Evolutionary conservation across 2,797 vertebrate species (phyloP).

Genomic region (Benthosema pterotum): DNA sequence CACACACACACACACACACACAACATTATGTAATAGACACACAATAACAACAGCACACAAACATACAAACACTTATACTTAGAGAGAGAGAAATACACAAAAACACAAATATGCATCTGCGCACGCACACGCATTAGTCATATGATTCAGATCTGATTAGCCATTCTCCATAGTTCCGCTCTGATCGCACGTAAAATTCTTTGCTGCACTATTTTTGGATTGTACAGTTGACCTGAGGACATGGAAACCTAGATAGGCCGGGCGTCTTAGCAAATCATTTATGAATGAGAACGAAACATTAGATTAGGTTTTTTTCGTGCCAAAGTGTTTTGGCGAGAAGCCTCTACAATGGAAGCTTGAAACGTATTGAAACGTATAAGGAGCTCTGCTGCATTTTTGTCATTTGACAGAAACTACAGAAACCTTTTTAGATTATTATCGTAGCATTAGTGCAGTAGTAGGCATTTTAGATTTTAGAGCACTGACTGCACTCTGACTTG

Average conservation of each 20-base stretch:
- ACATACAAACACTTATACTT: neutral
- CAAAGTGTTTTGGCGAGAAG: slow-evolving; percentile 2
- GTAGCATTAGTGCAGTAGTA: slow-evolving; percentile 54
- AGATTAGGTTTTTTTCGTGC: slow-evolving; percentile 22
- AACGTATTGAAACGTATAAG: neutral
- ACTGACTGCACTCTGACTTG: slow-evolving; percentile 66
- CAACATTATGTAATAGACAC: no score
- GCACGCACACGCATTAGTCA: neutral
- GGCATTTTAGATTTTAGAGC: slow-evolving; percentile 57
- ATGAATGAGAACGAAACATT: slow-evolving; percentile 29
- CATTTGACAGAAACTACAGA: slow-evolving; percentile 35
- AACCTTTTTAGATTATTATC: slow-evolving; percentile 31
- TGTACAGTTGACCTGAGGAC: slow-evolving; percentile 20
- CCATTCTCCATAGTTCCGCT: slow-evolving; percentile 3
- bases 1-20: neutral
- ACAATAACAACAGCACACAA: no score
- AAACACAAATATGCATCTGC: neutral
- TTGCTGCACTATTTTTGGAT: slow-evolving; percentile 16
- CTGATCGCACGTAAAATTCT: slow-evolving; percentile 17
- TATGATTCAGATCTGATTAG: slow-evolving; percentile 9
- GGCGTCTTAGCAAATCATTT: slow-evolving; percentile 20
- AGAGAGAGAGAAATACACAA: neutral
- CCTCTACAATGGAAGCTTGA: no score
- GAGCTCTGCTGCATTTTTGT: slow-evolving; percentile 30
- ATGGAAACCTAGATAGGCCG: slow-evolving; percentile 3